These are phyloP conservation scores for Origma solitaria DNA, from an alignment of 2,113 vertebrate genomes.

Conservation along the genomic window DNA sequence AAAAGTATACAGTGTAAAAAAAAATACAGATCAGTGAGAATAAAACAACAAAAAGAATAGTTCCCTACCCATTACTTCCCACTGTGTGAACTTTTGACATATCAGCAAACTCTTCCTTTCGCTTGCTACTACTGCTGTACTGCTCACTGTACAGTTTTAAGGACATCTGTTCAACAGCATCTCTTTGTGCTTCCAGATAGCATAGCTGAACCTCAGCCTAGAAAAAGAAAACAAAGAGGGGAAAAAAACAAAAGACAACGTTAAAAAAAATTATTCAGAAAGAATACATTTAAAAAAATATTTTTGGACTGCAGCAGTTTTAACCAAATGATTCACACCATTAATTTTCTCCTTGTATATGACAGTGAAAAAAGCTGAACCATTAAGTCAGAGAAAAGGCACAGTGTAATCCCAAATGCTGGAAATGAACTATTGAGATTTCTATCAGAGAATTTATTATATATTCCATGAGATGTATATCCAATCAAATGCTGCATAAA, in stretches of 20 bases:
- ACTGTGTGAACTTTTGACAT: conserved; percentile 85
- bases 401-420: conserved; percentile 3
- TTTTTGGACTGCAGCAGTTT: conserved; percentile 9
- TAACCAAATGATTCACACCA: conserved; percentile 1
- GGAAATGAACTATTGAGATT: conserved; percentile 25
- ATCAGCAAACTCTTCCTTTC: conserved; percentile 78
- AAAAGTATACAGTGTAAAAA: conserved; percentile 38
- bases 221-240: conserved; percentile 65
- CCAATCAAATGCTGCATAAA: background rate
- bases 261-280: conserved; percentile 33
- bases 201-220: conserved; percentile 81
- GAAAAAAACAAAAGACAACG: background rate
- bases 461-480: background rate
- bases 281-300: conserved; percentile 54
- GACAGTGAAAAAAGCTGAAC: background rate
- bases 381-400: background rate
- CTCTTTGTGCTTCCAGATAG: conserved; percentile 85
- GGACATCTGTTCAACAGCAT: conserved; percentile 91
- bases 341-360: background rate
- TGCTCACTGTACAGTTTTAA: conserved; percentile 85
- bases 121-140: conserved; percentile 76
- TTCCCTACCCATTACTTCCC: conserved; percentile 77
- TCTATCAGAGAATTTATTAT: conserved; percentile 16
- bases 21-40: conserved; percentile 64
- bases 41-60: conserved; percentile 72